Evolutionary conservation across 2,888 invertebrate species (phyloP).

Genomic region (Troides oblongomaculatus): DNA sequence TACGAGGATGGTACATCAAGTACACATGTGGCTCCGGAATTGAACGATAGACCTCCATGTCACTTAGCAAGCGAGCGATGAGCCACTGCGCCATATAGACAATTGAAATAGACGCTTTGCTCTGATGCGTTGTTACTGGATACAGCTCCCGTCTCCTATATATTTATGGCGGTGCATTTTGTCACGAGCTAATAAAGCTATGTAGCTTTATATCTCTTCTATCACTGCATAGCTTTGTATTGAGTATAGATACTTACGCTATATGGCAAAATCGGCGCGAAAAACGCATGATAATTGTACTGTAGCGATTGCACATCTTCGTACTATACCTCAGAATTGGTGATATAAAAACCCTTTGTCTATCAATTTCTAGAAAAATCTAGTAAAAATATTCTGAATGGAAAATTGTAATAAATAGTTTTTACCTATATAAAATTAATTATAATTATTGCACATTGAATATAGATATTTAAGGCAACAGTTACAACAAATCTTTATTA

Average conservation of each 20-base stretch:
- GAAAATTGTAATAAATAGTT: not conserved
- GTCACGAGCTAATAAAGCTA: conserved; percentile 38
- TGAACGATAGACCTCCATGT: no score
- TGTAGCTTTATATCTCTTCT: not conserved
- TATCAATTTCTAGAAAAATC: no score
- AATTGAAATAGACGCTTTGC: conserved; percentile 24
- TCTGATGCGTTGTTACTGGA: conserved; percentile 47
- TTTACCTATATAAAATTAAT: not conserved
- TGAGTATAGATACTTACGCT: conserved; percentile 44
- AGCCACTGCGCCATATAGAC: no score
- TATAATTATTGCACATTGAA: not conserved
- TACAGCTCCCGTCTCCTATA: not conserved
- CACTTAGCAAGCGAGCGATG: no score
- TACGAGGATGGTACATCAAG: not conserved
- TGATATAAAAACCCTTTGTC: not conserved
- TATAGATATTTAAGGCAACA: not conserved
- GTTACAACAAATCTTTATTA: not conserved
- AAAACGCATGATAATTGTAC: conserved; percentile 53
- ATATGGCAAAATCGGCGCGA: conserved; percentile 66
- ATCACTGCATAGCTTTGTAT: conserved; percentile 29
- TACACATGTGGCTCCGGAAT: no score
- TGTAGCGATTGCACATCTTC: conserved; percentile 53
- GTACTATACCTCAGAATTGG: conserved; percentile 18
- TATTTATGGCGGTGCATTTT: conserved; percentile 33
- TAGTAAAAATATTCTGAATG: not conserved